phyloP scores from a whole-genome alignment of 2,888 invertebrate species.

The Allophyes oxyacanthae region DNA sequence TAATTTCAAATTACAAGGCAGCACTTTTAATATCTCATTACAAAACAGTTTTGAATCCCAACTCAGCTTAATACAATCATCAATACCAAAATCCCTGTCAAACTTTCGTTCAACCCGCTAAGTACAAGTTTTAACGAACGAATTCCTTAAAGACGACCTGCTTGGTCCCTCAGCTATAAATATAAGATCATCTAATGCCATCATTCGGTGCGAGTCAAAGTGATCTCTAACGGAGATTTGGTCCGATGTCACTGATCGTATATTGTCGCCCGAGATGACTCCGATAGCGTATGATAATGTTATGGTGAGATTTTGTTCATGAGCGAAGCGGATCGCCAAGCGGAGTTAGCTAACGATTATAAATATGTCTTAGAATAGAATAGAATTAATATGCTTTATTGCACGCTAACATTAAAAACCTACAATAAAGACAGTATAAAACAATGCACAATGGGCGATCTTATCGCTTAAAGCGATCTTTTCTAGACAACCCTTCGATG shows the following conservation, averaged over 20 bases:
- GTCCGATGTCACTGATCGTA: slow-evolving; percentile 85
- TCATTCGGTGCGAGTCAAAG: slow-evolving; percentile 82
- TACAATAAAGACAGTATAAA: no score
- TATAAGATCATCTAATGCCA: slow-evolving; percentile 73
- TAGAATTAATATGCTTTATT: no score
- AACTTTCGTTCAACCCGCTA: slow-evolving; percentile 22
- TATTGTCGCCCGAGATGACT: slow-evolving; percentile 87
- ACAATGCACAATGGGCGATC: no score
- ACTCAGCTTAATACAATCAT: slow-evolving; percentile 6
- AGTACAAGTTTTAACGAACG: slow-evolving; percentile 37
- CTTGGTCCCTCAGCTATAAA: slow-evolving; percentile 59
- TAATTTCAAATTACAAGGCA: neutral
- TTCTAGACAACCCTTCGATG: no score
- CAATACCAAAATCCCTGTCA: slow-evolving; percentile 8
- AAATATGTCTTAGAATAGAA: no score
- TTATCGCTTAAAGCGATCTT: no score
- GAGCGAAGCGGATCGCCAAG: slow-evolving; percentile 60
- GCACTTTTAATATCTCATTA: slow-evolving; percentile 1
- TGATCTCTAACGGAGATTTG: slow-evolving; percentile 76
- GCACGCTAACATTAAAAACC: no score
- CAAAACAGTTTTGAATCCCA: slow-evolving; percentile 3
- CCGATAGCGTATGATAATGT: slow-evolving; percentile 79
- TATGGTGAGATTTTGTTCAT: slow-evolving; percentile 45
- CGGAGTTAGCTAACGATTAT: neutral
- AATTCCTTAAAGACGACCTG: slow-evolving; percentile 46